Percentiles rank a stretch among this genome's conserved stretches.
Evolutionary conservation across 2,888 invertebrate species (phyloP).

Genomic region (Cyrtodaria siliqua): DNA sequence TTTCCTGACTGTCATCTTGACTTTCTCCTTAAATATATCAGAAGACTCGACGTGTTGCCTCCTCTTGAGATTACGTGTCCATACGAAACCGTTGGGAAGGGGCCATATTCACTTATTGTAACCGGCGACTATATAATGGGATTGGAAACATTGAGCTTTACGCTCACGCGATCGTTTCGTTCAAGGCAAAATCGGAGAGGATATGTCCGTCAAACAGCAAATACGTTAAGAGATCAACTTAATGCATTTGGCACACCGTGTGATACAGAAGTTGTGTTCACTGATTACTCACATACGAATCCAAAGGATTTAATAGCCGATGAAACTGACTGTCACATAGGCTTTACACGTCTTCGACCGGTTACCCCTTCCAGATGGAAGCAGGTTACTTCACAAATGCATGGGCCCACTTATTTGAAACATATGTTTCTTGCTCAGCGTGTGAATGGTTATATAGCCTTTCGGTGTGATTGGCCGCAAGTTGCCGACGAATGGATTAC

Average conservation of each 20-base stretch:
- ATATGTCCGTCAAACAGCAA: too few relatives aligned
- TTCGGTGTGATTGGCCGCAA: conserved; percentile 20
- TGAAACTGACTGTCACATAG: background rate
- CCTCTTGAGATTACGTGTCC: too few relatives aligned
- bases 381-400: background rate
- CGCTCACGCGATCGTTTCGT: too few relatives aligned
- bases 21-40: conserved; percentile 10
- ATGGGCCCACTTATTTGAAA: background rate
- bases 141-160: too few relatives aligned
- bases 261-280: too few relatives aligned
- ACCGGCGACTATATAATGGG: too few relatives aligned
- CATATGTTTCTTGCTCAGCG: background rate
- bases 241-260: too few relatives aligned
- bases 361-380: conserved; percentile 2
- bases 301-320: conserved; percentile 4
- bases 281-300: too few relatives aligned
- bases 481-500: background rate
- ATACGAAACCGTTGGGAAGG: too few relatives aligned
- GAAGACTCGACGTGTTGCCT: background rate
- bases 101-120: too few relatives aligned
- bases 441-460: background rate
- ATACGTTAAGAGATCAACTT: too few relatives aligned
- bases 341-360: conserved; percentile 10
- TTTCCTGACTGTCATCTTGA: conserved; percentile 1
- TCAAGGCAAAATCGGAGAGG: too few relatives aligned